Percentiles rank a stretch among this genome's conserved stretches.
phyloP scores from a whole-genome alignment of 2,113 vertebrate genomes.

The Sorex araneus region DNA sequence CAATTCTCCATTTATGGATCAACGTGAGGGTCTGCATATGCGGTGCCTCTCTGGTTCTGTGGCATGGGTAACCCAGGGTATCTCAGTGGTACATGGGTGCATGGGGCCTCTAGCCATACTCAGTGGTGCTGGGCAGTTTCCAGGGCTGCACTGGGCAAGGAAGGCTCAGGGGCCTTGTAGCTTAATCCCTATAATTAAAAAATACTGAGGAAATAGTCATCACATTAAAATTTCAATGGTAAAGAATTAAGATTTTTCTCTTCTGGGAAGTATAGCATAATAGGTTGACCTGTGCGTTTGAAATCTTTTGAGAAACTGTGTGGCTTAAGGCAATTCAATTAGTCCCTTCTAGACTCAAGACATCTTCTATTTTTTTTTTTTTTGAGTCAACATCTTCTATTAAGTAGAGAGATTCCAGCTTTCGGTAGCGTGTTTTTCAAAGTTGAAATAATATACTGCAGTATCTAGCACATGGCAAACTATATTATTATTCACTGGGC shows the following conservation, averaged over 20 bases:
- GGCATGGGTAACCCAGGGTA: no score
- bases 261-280: not conserved
- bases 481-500: not conserved
- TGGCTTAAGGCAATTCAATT: not conserved
- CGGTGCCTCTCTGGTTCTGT: no score
- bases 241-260: not conserved
- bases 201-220: not conserved
- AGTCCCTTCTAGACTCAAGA: not conserved
- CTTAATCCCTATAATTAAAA: not conserved
- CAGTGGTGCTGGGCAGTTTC: no score
- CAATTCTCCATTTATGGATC: no score
- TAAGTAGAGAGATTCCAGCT: not conserved
- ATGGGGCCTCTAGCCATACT: no score
- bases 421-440: not conserved
- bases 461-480: not conserved
- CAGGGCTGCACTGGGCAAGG: no score
- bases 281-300: not conserved
- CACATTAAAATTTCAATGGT: conserved; percentile 28
- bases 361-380: no score
- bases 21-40: no score
- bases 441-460: not conserved
- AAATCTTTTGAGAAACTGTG: conserved; percentile 8
- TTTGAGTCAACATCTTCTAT: not conserved
- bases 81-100: no score
- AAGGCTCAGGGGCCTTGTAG: no score